These are phyloP conservation scores for Sinocyclocheilus rhinocerous DNA, from an alignment of 2,113 vertebrate genomes.

Conservation along the genomic window DNA sequence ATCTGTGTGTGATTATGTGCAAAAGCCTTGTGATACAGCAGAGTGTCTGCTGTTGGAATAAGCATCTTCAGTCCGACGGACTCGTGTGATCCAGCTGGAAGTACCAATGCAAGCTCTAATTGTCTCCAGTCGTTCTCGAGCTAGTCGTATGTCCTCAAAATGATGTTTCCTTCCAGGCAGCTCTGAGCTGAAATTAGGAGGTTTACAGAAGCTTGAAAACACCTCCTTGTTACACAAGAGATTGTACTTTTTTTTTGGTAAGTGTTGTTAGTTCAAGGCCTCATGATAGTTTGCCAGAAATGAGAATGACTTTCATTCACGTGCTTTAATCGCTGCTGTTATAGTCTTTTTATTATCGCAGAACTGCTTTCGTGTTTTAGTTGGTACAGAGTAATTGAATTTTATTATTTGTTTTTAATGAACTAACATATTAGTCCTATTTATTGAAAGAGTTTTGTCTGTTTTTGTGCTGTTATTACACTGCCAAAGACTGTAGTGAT, in stretches of 20 bases:
- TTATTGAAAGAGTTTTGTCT: conserved; percentile 28
- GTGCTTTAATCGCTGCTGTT: conserved; percentile 38
- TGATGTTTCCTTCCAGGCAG: conserved; percentile 24
- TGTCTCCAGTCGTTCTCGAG: conserved; percentile 18
- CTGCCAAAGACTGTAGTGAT: conserved; percentile 39
- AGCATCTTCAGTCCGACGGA: conserved; percentile 25
- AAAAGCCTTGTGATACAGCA: conserved; percentile 9
- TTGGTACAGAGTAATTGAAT: conserved; percentile 2
- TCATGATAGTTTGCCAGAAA: conserved; percentile 12
- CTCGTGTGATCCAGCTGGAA: conserved; percentile 31
- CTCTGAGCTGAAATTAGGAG: conserved; percentile 24
- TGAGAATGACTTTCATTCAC: conserved; percentile 15
- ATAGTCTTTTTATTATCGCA: conserved; percentile 26
- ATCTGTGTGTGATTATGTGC: conserved; percentile 32
- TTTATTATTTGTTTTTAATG: conserved; percentile 17
- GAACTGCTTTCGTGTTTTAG: conserved; percentile 25
- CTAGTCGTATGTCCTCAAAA: conserved; percentile 14
- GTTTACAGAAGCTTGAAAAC: conserved; percentile 27
- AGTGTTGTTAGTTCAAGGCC: conserved; percentile 31
- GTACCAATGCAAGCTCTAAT: conserved; percentile 23
- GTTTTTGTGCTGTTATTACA: conserved; percentile 40
- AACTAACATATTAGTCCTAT: conserved; percentile 19
- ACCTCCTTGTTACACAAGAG: conserved; percentile 19
- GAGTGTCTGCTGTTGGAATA: conserved; percentile 18
- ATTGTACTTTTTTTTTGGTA: conserved; percentile 3